phyloP scores from a whole-genome alignment of 2,113 vertebrate genomes.

The Suricata suricatta region DNA sequence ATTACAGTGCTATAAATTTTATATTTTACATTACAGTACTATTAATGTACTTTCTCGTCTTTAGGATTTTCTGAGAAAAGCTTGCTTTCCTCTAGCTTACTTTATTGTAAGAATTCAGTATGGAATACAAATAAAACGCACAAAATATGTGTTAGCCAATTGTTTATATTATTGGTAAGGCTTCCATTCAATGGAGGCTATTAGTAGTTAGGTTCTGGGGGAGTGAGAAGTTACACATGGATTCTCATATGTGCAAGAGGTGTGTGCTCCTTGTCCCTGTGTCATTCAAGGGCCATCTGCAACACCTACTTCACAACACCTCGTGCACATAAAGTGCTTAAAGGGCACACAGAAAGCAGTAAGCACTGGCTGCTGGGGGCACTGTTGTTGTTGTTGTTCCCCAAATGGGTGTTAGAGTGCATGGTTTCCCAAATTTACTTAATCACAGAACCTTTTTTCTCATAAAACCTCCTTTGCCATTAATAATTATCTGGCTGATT shows the following conservation, averaged over 20 bases:
- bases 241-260: background rate
- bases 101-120: background rate
- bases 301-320: fast-evolving
- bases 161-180: background rate
- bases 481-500: background rate
- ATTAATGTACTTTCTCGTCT: background rate
- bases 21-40: background rate
- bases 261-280: background rate
- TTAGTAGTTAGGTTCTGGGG: background rate
- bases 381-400: background rate
- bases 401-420: background rate
- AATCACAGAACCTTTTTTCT: background rate
- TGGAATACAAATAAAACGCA: background rate
- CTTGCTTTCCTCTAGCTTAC: background rate
- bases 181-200: background rate
- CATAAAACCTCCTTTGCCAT: background rate
- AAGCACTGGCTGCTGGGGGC: background rate
- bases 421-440: background rate
- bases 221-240: background rate
- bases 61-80: background rate
- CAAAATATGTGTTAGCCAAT: background rate
- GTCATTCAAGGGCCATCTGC: background rate
- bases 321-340: background rate
- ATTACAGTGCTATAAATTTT: background rate
- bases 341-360: background rate